Evolutionary conservation across 2,113 vertebrate species (phyloP), one percentile per base, ranked within the genome.

Genomic region (Cnemophilus loriae): DNA sequence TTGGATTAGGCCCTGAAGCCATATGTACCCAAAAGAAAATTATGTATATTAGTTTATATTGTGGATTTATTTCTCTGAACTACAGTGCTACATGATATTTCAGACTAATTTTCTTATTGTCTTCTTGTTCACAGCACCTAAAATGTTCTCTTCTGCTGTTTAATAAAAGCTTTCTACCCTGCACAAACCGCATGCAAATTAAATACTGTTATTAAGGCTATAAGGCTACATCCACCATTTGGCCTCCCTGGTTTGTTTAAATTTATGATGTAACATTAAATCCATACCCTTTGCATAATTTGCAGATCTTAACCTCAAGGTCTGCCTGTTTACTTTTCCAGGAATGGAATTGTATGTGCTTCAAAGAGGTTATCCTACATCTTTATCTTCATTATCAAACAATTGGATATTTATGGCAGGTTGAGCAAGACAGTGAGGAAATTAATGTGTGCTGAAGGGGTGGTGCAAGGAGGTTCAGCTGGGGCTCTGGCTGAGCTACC

Each of bases 11-110:
- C 60, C 73, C 74, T 91, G 69, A 87, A 95, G 89, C 84, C 55
- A 63, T 52, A 87, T 28, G 77, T 56, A 92, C 55, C 80, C 68
- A 68, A 87, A 89, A 81, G 87, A 84, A 96, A 97, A 96, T 97
- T 91, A 97, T 89, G 91, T 82, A 75, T 95, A 95, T 87, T 93
- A 92, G 89, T 95, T 95, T 95, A 82, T 75, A 94, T 91, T 92
- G 91, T 89, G 87, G 87, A 87, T 95, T 95, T 95, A 91, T 92
- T 96, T 87, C 70, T 82, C 69, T 87, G 27, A 87, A 84, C 77
- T 76, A 71, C 44, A 52, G 73, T 64, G 80, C 37, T 89, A 59
- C 0, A 0, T 93, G 84, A 37, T 95, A 89, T 87, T 96, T 92
- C 91, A 91, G 80, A 86, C 44, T 94, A 64, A 96, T 92, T 95